A percentile compares a stretch with the other conserved stretches of the same genome.
phyloP scores from a whole-genome alignment of 2,888 invertebrate species.

The Acronicta alni region DNA sequence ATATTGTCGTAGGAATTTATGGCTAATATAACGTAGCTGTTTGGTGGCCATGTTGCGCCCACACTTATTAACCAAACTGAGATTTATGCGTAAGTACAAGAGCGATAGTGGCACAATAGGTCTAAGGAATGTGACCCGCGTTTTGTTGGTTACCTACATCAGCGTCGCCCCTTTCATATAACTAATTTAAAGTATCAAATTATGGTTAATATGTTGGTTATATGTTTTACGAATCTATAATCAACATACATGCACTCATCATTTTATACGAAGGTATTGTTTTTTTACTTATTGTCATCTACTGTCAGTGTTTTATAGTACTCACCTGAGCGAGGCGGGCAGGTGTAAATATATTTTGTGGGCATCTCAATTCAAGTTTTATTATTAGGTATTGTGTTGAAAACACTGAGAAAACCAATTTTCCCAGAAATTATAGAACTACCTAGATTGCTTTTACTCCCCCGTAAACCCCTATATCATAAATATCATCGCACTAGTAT shows the following conservation, averaged over 20 bases:
- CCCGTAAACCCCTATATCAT: too few relatives aligned
- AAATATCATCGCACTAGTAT: too few relatives aligned
- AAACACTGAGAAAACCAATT: too few relatives aligned
- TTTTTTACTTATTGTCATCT: slow-evolving; percentile 2
- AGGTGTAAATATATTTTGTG: too few relatives aligned
- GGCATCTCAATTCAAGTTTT: too few relatives aligned
- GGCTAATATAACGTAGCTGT: slow-evolving; percentile 72
- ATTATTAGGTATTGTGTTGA: too few relatives aligned
- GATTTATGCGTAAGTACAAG: slow-evolving; percentile 82
- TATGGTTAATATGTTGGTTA: neutral
- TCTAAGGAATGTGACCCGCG: slow-evolving; percentile 83
- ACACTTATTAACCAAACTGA: slow-evolving; percentile 85
- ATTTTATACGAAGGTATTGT: neutral
- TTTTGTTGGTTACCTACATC: slow-evolving; percentile 64
- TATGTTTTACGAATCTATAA: too few relatives aligned
- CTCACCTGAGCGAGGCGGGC: too few relatives aligned
- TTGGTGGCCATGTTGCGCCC: slow-evolving; percentile 81
- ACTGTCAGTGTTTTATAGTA: neutral
- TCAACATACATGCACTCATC: neutral
- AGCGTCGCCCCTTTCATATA: slow-evolving; percentile 51
- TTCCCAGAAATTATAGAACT: too few relatives aligned
- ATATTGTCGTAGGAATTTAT: slow-evolving; percentile 67
- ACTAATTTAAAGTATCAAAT: slow-evolving; percentile 46
- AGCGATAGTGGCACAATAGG: slow-evolving; percentile 83
- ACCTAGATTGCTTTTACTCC: too few relatives aligned